A percentile compares a stretch with the other conserved stretches of the same genome.
phyloP scores from a whole-genome alignment of 2,888 invertebrate species.

The Synanthedon formicaeformis region DNA sequence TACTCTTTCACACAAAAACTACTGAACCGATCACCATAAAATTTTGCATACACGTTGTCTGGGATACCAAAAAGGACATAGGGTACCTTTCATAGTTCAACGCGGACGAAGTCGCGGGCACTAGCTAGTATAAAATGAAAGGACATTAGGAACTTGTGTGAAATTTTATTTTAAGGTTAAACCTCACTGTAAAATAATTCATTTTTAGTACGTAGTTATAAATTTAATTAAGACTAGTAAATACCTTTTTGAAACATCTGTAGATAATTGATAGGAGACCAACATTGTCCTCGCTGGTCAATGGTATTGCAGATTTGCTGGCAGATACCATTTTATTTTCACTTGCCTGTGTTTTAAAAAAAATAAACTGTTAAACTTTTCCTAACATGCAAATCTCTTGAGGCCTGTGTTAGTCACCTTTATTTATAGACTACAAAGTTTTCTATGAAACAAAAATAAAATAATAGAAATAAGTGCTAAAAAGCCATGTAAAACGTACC shows the following conservation, averaged over 20 bases:
- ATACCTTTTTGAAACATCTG: constrained; percentile 74
- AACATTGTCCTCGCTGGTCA: constrained; percentile 52
- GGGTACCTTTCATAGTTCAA: no score
- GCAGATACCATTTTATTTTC: constrained; percentile 48
- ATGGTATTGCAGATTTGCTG: constrained; percentile 52
- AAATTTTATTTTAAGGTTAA: no score
- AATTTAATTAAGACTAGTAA: no score
- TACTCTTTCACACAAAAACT: no score
- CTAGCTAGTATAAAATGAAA: no score
- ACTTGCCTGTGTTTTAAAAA: constrained; percentile 25
- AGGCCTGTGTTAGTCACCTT: constrained; percentile 25
- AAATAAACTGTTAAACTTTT: not conserved
- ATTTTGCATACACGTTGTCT: no score
- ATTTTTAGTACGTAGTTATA: no score
- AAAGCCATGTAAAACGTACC: constrained; percentile 25
- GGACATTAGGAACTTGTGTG: no score
- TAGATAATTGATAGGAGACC: constrained; percentile 73
- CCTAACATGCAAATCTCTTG: not conserved
- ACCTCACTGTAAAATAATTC: no score
- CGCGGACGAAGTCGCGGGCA: no score
- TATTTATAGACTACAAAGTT: constrained; percentile 33
- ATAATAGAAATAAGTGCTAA: not conserved
- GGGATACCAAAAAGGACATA: no score
- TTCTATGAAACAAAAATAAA: not conserved
- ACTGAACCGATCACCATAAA: no score